Conservation (phyloP, 1,140 invertebrate genomes). For the Lucilia cuprina region DNA sequence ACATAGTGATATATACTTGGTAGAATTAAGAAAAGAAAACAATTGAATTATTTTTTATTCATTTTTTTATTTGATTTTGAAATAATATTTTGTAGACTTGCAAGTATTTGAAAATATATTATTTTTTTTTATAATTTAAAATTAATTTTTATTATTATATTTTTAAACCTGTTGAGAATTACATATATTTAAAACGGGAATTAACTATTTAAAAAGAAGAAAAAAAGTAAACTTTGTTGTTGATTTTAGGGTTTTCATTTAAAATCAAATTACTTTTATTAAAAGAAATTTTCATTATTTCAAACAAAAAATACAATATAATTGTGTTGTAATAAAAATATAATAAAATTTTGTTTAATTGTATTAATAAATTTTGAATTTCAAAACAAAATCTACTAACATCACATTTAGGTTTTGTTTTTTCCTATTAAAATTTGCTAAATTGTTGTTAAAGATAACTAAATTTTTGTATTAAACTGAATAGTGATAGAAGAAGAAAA, state of each 20-base stretch:
- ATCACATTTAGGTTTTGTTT: not conserved
- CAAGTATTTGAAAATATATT: too few species aligned
- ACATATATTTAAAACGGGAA: too few species aligned
- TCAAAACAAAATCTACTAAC: not conserved
- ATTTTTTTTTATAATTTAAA: too few species aligned
- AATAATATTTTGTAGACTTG: too few species aligned
- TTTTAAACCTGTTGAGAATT: too few species aligned
- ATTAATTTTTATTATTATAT: too few species aligned
- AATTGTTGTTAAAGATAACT: not conserved
- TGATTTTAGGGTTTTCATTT: not conserved
- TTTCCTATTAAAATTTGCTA: not conserved
- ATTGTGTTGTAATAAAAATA: not conserved
- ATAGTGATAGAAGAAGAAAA: not conserved
- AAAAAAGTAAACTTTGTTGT: not conserved
- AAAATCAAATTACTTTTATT: slow-evolving; percentile 2
- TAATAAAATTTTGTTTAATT: not conserved
- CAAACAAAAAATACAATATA: not conserved
- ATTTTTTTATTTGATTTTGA: too few species aligned
- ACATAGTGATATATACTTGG: too few species aligned
- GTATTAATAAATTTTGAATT: not conserved
- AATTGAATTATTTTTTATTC: too few species aligned
- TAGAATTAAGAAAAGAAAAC: too few species aligned
- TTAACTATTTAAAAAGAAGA: not conserved
- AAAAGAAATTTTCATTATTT: not conserved
- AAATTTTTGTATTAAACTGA: not conserved